Evolutionary conservation across 2,888 invertebrate genomes (phyloP).

Genomic region (Amphipoea lucens): DNA sequence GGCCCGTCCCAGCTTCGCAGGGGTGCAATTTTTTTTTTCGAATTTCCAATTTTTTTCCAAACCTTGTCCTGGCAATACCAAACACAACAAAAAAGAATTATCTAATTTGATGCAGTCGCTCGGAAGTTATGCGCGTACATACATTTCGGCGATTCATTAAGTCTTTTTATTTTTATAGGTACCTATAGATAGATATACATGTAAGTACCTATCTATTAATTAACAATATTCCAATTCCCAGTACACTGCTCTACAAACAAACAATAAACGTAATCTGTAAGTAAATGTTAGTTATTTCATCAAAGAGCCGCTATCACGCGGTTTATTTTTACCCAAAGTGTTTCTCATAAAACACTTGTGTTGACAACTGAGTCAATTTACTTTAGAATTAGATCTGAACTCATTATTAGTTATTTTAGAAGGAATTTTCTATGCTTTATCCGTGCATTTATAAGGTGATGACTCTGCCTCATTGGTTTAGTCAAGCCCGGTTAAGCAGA

Average conservation of each 20-base stretch:
- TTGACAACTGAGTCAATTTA: slow-evolving; percentile 33
- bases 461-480: not conserved
- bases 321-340: slow-evolving; percentile 37
- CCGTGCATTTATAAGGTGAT: not conserved
- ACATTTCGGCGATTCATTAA: too few species aligned
- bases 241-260: not conserved
- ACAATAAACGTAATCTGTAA: slow-evolving; percentile 38
- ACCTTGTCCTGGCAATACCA: too few species aligned
- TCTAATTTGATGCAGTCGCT: too few species aligned
- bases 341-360: slow-evolving; percentile 28
- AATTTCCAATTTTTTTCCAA: too few species aligned
- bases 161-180: too few species aligned
- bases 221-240: not conserved
- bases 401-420: not conserved
- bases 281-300: slow-evolving; percentile 39
- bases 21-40: too few species aligned
- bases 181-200: too few species aligned
- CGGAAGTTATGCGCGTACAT: too few species aligned
- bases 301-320: slow-evolving; percentile 54
- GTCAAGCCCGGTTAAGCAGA: too few species aligned
- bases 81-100: too few species aligned
- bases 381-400: slow-evolving; percentile 25
- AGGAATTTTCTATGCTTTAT: not conserved
- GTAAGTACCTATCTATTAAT: not conserved
- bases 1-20: too few species aligned